Conservation (phyloP, 2,888 invertebrate genomes). For the Gibbula magus region DNA sequence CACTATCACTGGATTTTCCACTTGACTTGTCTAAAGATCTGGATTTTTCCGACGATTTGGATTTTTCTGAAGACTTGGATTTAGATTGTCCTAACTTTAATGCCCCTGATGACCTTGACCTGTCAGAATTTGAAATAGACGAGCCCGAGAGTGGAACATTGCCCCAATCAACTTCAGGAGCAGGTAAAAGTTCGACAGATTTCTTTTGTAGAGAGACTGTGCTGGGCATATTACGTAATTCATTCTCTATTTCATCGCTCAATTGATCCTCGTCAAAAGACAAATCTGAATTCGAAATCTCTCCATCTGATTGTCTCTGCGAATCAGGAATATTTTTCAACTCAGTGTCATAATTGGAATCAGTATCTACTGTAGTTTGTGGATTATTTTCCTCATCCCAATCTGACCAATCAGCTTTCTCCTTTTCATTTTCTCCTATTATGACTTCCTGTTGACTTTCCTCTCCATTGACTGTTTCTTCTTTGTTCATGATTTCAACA, state of each 20-base stretch:
- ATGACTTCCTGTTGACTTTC: not conserved
- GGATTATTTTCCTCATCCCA: conserved; percentile 42
- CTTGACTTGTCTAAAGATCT: too few relatives aligned
- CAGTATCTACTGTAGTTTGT: too few relatives aligned
- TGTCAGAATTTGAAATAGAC: not conserved
- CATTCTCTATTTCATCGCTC: conserved; percentile 52
- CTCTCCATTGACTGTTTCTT: not conserved
- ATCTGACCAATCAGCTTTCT: conserved; percentile 50
- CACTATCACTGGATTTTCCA: too few relatives aligned
- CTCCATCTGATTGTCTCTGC: not conserved
- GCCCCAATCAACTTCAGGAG: not conserved
- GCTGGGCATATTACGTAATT: conserved; percentile 35
- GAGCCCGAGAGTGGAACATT: not conserved
- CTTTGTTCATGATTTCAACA: not conserved
- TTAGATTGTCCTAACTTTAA: conserved; percentile 9
- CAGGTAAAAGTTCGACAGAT: not conserved
- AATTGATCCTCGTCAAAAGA: conserved; percentile 29
- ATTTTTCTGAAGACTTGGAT: not conserved
- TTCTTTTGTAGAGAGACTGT: conserved; percentile 11
- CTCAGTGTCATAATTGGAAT: too few relatives aligned
- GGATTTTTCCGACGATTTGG: not conserved
- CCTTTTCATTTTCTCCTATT: conserved; percentile 32
- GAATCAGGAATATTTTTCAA: too few relatives aligned
- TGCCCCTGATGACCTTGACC: conserved; percentile 1
- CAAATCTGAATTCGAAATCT: not conserved